Evolutionary conservation across 2,113 vertebrate genomes (phyloP).

Genomic region (Trochalopteron elliotii): DNA sequence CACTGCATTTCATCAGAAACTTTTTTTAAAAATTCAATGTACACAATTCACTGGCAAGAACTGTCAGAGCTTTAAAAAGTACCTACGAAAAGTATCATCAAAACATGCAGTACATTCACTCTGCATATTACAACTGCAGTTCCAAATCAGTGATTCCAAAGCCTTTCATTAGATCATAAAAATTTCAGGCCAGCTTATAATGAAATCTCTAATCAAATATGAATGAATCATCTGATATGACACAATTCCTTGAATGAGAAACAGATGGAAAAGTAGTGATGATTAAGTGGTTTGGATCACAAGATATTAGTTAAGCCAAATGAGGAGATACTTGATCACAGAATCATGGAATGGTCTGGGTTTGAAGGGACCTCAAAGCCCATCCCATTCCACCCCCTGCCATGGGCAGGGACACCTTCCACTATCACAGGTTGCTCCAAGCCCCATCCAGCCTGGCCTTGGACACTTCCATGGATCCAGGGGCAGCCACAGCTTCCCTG

Average conservation of each 20-base stretch:
- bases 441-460: fast-evolving
- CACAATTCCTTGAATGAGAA: conserved; percentile 47
- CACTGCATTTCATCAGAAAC: fast-evolving
- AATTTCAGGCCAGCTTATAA: conserved; percentile 31
- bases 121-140: neutral
- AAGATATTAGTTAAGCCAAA: neutral
- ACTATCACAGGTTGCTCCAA: neutral
- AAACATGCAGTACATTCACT: neutral
- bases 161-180: conserved; percentile 43
- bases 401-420: neutral
- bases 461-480: neutral
- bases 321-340: neutral
- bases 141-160: neutral
- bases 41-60: neutral
- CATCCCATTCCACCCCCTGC: neutral
- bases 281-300: conserved; percentile 19
- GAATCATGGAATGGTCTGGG: neutral
- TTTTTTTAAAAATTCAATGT: neutral
- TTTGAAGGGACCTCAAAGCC: neutral
- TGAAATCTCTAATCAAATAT: conserved; percentile 56
- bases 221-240: conserved; percentile 51
- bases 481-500: neutral
- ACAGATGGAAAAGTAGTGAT: conserved; percentile 36
- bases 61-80: neutral
- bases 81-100: neutral